A percentile compares a stretch with the other conserved stretches of the same genome.
Conservation (phyloP, 1,140 invertebrate species). For the Pseudachorutes palmiensis region DNA sequence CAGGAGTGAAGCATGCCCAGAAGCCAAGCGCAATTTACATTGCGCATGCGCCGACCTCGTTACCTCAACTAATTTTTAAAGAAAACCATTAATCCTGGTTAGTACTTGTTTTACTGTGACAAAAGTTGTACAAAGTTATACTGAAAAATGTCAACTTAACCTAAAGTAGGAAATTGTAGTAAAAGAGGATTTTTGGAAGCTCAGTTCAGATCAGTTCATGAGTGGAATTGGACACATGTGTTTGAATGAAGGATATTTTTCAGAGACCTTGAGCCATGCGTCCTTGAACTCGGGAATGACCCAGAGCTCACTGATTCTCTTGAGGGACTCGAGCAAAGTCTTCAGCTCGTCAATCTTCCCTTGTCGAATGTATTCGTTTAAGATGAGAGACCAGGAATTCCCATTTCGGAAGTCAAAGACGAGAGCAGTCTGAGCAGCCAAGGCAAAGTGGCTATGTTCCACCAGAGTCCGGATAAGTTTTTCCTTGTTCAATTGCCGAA, state of each 20-base stretch:
- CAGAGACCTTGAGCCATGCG: conserved; percentile 26
- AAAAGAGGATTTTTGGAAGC: not conserved
- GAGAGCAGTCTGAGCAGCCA: conserved; percentile 28
- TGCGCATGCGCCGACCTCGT: too few species aligned
- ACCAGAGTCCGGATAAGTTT: conserved; percentile 25
- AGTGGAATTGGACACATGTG: conserved; percentile 31
- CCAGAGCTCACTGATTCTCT: conserved; percentile 27
- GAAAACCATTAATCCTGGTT: too few species aligned
- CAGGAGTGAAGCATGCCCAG: too few species aligned
- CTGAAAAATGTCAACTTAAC: too few species aligned
- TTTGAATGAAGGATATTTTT: conserved; percentile 14
- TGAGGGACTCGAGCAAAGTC: conserved; percentile 16
- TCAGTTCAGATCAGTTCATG: not conserved
- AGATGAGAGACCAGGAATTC: conserved; percentile 22
- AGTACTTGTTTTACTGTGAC: too few species aligned
- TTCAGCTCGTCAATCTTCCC: conserved; percentile 1
- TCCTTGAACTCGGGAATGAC: conserved; percentile 29
- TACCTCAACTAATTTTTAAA: too few species aligned
- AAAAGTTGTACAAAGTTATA: too few species aligned
- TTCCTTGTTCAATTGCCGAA: conserved; percentile 26
- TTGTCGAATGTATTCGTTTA: conserved; percentile 20
- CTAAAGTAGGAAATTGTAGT: too few species aligned
- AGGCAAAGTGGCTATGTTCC: conserved; percentile 10
- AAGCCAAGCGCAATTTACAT: too few species aligned
- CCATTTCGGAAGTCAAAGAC: conserved; percentile 20